Conservation (phyloP, 2,888 invertebrate species). For the Eupithecia centaureata region DNA sequence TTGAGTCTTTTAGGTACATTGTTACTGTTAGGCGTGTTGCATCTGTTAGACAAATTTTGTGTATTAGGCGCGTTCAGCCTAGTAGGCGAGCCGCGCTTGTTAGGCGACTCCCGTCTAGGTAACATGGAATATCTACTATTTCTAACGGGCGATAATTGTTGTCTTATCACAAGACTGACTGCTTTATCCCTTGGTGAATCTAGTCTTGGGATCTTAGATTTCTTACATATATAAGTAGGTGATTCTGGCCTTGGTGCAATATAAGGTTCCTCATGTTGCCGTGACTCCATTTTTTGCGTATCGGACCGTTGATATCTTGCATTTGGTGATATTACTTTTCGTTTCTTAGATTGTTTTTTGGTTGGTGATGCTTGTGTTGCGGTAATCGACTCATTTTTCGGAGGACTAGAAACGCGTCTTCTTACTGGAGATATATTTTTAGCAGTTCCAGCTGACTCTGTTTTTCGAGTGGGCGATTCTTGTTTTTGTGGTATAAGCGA, state of each 20-base stretch:
- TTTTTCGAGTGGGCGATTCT: not conserved
- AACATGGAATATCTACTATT: not conserved
- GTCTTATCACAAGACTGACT: not conserved
- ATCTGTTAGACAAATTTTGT: no score
- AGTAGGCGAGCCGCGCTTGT: not conserved
- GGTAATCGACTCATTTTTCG: not conserved
- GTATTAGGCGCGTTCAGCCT: not conserved
- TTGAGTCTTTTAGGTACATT: no score
- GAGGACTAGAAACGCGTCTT: not conserved
- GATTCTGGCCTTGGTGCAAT: not conserved
- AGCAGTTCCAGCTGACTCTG: not conserved
- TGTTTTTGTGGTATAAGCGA: constrained; percentile 7
- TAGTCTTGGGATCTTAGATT: not conserved
- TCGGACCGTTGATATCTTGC: not conserved
- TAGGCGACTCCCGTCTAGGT: not conserved
- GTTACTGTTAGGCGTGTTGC: not conserved
- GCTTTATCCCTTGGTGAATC: not conserved
- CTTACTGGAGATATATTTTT: not conserved
- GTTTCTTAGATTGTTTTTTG: not conserved
- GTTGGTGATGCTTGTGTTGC: not conserved
- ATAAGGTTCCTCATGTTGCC: not conserved
- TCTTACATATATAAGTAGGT: not conserved
- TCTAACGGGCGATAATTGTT: not conserved
- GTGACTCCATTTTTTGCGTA: constrained; percentile 7
- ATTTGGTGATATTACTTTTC: not conserved